A percentile compares a stretch with the other conserved stretches of the same genome.
phyloP scores from a whole-genome alignment of 2,888 invertebrate genomes.

The Melolontha melolontha region DNA sequence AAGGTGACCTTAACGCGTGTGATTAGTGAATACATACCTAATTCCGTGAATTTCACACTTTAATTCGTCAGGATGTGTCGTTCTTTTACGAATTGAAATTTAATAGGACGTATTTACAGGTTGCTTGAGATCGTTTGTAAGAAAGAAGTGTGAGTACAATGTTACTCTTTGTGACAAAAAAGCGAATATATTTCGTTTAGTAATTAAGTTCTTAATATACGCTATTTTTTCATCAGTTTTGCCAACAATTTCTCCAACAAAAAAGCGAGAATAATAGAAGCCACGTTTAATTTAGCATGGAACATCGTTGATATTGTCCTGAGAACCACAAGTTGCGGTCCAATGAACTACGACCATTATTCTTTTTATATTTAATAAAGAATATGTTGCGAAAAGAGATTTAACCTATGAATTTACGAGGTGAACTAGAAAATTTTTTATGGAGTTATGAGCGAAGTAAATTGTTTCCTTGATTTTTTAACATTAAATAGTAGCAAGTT shows the following conservation, averaged over 20 bases:
- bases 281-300: neutral
- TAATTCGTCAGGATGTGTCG: slow-evolving; percentile 37
- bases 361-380: too few species aligned
- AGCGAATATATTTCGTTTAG: neutral
- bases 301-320: too few species aligned
- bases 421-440: too few species aligned
- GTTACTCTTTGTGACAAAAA: neutral
- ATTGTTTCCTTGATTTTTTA: too few species aligned
- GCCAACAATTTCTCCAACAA: slow-evolving; percentile 7
- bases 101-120: slow-evolving; percentile 6
- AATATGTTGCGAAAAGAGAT: too few species aligned
- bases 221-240: neutral
- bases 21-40: slow-evolving; percentile 15
- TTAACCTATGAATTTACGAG: too few species aligned
- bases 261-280: neutral
- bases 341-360: neutral
- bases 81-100: slow-evolving; percentile 16
- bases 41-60: slow-evolving; percentile 41
- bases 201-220: slow-evolving; percentile 5
- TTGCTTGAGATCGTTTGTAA: slow-evolving; percentile 6
- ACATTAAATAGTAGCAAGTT: too few species aligned
- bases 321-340: neutral
- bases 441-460: too few species aligned
- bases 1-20: slow-evolving; percentile 40
- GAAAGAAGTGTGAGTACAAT: neutral